These are phyloP conservation scores for Patagioenas fasciata DNA, from an alignment of 2,113 vertebrate genomes.

Conservation along the genomic window DNA sequence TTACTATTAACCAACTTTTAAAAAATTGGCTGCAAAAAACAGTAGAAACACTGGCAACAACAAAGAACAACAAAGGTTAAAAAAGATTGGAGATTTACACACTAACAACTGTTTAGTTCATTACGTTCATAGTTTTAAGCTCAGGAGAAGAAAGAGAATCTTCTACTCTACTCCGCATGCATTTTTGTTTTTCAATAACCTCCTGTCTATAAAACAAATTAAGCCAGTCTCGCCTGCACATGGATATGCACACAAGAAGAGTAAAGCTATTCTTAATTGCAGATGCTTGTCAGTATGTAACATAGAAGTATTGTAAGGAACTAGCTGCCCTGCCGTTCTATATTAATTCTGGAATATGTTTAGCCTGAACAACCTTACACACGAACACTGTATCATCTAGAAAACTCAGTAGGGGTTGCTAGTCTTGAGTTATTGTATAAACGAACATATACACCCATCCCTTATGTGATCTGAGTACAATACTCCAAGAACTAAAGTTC, in stretches of 20 bases:
- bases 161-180: neutral
- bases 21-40: neutral
- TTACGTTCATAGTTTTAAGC: neutral
- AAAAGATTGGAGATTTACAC: neutral
- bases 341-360: neutral
- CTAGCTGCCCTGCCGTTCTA: neutral
- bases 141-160: neutral
- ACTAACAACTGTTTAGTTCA: neutral
- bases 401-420: neutral
- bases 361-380: neutral
- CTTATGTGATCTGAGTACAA: neutral
- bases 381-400: neutral
- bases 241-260: neutral
- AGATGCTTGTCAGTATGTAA: neutral
- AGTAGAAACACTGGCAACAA: neutral
- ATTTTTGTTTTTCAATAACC: neutral
- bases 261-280: neutral
- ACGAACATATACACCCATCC: neutral
- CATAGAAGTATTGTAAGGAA: neutral
- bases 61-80: neutral
- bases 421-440: neutral
- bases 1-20: neutral
- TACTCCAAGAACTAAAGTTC: neutral
- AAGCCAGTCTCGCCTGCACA: neutral
- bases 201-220: neutral